phyloP scores from a whole-genome alignment of 2,888 invertebrate genomes.

The Lycophotia porphyrea region DNA sequence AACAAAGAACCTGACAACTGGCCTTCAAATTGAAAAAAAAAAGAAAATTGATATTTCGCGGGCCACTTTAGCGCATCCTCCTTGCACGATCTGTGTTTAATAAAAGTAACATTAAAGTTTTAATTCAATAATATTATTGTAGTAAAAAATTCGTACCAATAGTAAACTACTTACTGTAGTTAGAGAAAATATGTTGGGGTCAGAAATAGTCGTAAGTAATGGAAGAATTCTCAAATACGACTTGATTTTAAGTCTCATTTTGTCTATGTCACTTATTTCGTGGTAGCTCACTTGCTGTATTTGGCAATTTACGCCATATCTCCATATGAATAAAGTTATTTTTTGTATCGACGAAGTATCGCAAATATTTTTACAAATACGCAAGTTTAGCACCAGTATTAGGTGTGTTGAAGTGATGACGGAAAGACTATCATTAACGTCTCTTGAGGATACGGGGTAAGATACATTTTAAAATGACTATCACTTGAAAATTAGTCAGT shows the following conservation, averaged over 20 bases:
- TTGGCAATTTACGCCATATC: background rate
- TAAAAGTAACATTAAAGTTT: constrained; percentile 12
- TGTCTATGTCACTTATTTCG: background rate
- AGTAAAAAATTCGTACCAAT: background rate
- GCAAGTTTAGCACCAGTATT: background rate
- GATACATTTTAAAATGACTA: background rate
- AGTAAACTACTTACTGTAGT: constrained; percentile 7
- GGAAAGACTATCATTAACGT: background rate
- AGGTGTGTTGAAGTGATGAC: too few relatives aligned
- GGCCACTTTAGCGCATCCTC: too few relatives aligned
- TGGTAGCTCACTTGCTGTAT: background rate
- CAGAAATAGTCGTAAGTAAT: background rate
- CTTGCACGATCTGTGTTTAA: background rate
- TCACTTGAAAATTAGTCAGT: background rate
- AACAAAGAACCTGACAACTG: too few relatives aligned
- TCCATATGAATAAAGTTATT: background rate
- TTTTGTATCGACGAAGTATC: background rate
- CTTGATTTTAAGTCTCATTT: too few relatives aligned
- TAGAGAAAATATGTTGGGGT: constrained; percentile 4
- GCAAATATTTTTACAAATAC: background rate
- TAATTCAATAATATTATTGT: constrained; percentile 7
- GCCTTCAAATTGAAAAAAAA: too few relatives aligned
- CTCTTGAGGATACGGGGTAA: background rate
- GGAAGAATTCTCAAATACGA: background rate
- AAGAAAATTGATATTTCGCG: too few relatives aligned